phyloP scores from a whole-genome alignment of 2,113 vertebrate species.

The Corvus moneduloides region DNA sequence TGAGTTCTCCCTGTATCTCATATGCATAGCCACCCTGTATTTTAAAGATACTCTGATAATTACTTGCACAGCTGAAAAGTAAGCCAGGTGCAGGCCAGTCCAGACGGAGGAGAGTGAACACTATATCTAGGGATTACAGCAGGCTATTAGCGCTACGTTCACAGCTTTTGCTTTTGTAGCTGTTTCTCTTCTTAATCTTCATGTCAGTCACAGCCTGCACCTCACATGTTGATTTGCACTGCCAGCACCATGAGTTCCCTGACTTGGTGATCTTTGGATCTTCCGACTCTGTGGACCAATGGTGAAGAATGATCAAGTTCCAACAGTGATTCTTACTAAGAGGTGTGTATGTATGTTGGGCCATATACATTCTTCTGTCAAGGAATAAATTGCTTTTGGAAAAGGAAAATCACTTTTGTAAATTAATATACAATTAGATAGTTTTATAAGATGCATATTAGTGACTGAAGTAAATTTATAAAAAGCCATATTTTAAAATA shows the following conservation, averaged over 20 bases:
- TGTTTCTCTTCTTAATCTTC: background rate
- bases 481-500: conserved; percentile 56
- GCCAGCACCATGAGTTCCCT: accelerated
- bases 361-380: background rate
- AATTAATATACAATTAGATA: conserved; percentile 47
- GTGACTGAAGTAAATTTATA: conserved; percentile 52
- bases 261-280: accelerated
- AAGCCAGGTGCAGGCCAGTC: background rate
- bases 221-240: background rate
- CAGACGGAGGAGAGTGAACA: background rate
- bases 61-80: background rate
- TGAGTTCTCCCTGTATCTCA: background rate
- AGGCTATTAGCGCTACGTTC: background rate
- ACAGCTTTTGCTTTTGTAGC: background rate
- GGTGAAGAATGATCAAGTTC: background rate
- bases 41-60: background rate
- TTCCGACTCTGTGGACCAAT: background rate
- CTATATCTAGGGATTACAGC: background rate
- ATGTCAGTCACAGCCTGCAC: background rate
- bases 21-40: background rate
- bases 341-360: background rate
- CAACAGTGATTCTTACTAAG: background rate
- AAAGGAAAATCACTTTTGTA: conserved; percentile 32
- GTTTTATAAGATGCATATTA: conserved; percentile 52
- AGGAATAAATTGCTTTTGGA: background rate